phyloP scores from a whole-genome alignment of 2,888 invertebrate genomes.

The Ligdia adustata region DNA sequence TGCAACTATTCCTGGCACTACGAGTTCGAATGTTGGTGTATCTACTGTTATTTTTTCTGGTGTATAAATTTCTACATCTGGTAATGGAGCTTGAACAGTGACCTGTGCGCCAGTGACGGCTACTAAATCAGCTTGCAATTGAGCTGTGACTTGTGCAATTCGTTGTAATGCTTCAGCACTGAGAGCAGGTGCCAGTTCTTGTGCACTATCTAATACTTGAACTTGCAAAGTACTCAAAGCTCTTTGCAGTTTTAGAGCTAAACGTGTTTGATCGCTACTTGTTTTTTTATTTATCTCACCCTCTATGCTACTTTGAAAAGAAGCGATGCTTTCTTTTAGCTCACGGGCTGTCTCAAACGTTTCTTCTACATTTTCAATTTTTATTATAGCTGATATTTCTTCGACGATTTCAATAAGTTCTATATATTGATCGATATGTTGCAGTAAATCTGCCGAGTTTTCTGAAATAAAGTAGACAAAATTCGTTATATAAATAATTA shows the following conservation, averaged over 20 bases:
- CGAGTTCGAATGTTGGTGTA: constrained; percentile 5
- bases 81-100: constrained; percentile 41
- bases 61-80: constrained; percentile 13
- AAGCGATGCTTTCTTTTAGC: constrained; percentile 50
- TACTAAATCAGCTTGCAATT: constrained; percentile 59
- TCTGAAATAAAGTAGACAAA: constrained; percentile 48
- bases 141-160: constrained; percentile 52
- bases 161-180: constrained; percentile 48
- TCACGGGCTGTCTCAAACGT: constrained; percentile 57
- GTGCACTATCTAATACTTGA: constrained; percentile 51
- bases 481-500: not conserved
- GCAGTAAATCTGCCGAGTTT: constrained; percentile 46
- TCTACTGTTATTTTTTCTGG: constrained; percentile 10
- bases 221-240: constrained; percentile 54
- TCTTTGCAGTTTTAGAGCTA: constrained; percentile 56
- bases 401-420: constrained; percentile 65
- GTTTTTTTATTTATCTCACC: constrained; percentile 28
- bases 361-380: constrained; percentile 56
- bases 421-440: constrained; percentile 65
- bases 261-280: constrained; percentile 39
- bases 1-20: constrained; percentile 18
- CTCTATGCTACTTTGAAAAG: constrained; percentile 32
- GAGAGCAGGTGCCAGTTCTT: constrained; percentile 48
- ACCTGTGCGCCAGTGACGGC: constrained; percentile 48
- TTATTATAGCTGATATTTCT: constrained; percentile 59